Percentiles rank a stretch among this genome's conserved stretches.
These are phyloP conservation scores for Poecilia picta DNA, from an alignment of 2,797 vertebrate species.

Conservation along the genomic window DNA sequence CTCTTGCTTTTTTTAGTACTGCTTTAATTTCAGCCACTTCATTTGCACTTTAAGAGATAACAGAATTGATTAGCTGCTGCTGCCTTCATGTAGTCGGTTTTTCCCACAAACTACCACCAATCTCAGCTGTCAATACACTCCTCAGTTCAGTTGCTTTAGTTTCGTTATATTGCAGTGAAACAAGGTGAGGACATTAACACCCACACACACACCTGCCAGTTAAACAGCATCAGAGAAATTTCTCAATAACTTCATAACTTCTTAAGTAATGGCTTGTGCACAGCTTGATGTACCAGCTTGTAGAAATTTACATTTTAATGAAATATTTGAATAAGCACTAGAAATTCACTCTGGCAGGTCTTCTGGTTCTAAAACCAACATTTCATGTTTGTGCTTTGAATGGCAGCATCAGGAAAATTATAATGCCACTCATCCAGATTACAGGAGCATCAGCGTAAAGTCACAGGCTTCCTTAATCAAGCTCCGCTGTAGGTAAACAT, in stretches of 20 bases:
- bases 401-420: slow-evolving; percentile 86
- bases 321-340: slow-evolving; percentile 91
- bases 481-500: slow-evolving; percentile 85
- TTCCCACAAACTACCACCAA: slow-evolving; percentile 46
- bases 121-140: slow-evolving; percentile 77
- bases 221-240: slow-evolving; percentile 83
- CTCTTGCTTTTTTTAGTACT: slow-evolving; percentile 48
- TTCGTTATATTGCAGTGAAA: slow-evolving; percentile 78
- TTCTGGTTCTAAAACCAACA: slow-evolving; percentile 84
- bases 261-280: slow-evolving; percentile 87
- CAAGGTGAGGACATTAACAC: slow-evolving; percentile 80
- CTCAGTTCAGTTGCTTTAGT: slow-evolving; percentile 72
- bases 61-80: slow-evolving; percentile 79
- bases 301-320: slow-evolving; percentile 91
- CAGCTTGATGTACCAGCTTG: slow-evolving; percentile 82
- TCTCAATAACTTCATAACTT: slow-evolving; percentile 87
- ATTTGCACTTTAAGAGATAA: slow-evolving; percentile 84
- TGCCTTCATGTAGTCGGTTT: slow-evolving; percentile 70
- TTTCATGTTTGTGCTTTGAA: slow-evolving; percentile 90
- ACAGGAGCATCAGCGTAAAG: slow-evolving; percentile 84
- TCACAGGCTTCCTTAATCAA: slow-evolving; percentile 80
- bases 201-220: slow-evolving; percentile 43
- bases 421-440: slow-evolving; percentile 86
- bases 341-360: slow-evolving; percentile 87
- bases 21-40: slow-evolving; percentile 76